phyloP scores from a whole-genome alignment of 2,797 vertebrate species.

The Bradypodion pumilum region DNA sequence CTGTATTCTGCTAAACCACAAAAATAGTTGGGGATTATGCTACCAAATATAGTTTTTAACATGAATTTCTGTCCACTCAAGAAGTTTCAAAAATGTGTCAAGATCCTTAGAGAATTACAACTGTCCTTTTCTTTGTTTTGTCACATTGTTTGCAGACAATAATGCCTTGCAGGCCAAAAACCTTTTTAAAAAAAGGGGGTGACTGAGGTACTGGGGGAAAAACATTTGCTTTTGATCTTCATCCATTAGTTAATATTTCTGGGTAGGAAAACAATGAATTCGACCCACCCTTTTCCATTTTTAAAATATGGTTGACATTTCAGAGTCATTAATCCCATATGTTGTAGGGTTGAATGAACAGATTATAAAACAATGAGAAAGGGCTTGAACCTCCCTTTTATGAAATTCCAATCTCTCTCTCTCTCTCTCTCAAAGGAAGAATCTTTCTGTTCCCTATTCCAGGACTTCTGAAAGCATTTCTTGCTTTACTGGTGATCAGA shows the following conservation, averaged over 20 bases:
- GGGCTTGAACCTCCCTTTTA: conserved; percentile 10
- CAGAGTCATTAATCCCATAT: conserved; percentile 36
- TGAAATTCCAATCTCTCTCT: background rate
- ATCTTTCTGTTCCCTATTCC: background rate
- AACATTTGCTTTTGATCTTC: conserved; percentile 39
- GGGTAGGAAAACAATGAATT: conserved; percentile 32
- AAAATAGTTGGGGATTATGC: background rate
- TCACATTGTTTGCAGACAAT: conserved; percentile 12
- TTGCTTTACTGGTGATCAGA: background rate
- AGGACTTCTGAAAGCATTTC: background rate
- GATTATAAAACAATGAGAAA: conserved; percentile 39
- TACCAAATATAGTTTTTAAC: background rate
- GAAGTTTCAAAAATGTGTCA: conserved; percentile 22
- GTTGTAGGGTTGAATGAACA: conserved; percentile 33
- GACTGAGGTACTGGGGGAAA: background rate
- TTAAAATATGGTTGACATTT: conserved; percentile 42
- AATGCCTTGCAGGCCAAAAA: conserved; percentile 4
- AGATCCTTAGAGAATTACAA: conserved; percentile 10
- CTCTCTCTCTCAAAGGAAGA: background rate
- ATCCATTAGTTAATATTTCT: conserved; percentile 35
- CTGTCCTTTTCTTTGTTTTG: conserved; percentile 25
- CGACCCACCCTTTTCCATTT: conserved; percentile 25
- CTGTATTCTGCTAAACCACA: background rate
- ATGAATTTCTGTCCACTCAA: conserved; percentile 23
- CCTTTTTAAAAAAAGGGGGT: conserved; percentile 6